Evolutionary conservation across 1,140 invertebrate genomes (phyloP).

Genomic region (Drosophila setifemur): DNA sequence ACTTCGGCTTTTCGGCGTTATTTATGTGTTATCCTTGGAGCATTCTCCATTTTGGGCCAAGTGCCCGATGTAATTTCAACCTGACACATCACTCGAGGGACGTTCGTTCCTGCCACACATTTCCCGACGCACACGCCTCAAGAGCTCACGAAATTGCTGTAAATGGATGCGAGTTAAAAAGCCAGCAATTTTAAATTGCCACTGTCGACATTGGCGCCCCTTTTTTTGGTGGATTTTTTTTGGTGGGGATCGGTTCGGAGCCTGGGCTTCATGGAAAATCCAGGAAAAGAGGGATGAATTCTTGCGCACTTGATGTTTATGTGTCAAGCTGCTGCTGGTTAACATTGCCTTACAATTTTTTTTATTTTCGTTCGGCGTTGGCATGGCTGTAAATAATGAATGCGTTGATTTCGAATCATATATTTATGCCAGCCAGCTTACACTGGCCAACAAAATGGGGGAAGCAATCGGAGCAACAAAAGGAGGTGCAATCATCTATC

Average conservation of each 20-base stretch:
- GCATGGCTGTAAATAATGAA: conserved; percentile 70
- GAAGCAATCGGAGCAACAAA: neutral
- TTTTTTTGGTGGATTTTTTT: conserved; percentile 8
- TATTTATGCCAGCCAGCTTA: conserved; percentile 59
- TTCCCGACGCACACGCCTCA: conserved; percentile 36
- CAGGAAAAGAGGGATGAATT: neutral
- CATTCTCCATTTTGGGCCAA: conserved; percentile 58
- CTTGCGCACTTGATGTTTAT: conserved; percentile 76
- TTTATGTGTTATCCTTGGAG: conserved; percentile 66
- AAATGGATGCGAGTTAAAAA: conserved; percentile 81
- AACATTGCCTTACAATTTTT: conserved; percentile 53
- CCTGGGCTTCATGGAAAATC: neutral
- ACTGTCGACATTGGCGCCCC: conserved; percentile 59
- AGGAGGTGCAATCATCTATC: too few relatives aligned
- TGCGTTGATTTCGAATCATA: conserved; percentile 77
- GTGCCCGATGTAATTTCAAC: conserved; percentile 78
- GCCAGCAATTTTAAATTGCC: conserved; percentile 80
- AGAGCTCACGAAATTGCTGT: conserved; percentile 72
- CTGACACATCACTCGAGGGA: conserved; percentile 71
- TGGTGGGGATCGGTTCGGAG: neutral
- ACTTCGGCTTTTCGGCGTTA: conserved; percentile 42
- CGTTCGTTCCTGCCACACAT: conserved; percentile 2
- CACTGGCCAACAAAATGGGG: conserved; percentile 40
- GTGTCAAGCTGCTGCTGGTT: conserved; percentile 71
- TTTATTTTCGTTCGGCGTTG: conserved; percentile 27